These are phyloP conservation scores for Podarcis siculus DNA, from an alignment of 2,797 vertebrate genomes.

Conservation along the genomic window DNA sequence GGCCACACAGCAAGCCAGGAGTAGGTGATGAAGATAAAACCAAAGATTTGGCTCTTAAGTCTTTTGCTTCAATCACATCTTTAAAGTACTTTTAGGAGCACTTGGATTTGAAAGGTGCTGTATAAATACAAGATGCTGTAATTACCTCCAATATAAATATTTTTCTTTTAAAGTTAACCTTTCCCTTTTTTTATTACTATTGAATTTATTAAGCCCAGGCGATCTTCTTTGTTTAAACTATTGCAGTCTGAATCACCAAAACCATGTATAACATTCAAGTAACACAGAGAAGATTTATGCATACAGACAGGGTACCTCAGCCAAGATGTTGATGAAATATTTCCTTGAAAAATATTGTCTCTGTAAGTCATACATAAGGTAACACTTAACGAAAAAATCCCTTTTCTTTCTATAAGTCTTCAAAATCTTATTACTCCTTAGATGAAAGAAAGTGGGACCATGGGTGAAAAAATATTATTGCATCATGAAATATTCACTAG, in stretches of 20 bases:
- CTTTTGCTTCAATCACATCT: slow-evolving; percentile 60
- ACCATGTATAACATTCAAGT: slow-evolving; percentile 40
- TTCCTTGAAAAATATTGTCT: slow-evolving; percentile 43
- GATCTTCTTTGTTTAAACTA: slow-evolving; percentile 68
- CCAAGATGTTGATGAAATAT: slow-evolving; percentile 38
- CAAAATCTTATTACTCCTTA: neutral
- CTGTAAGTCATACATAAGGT: slow-evolving; percentile 31
- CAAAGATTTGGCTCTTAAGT: slow-evolving; percentile 19
- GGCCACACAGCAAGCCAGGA: slow-evolving; percentile 57
- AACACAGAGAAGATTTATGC: slow-evolving; percentile 31
- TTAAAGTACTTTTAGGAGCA: slow-evolving; percentile 53
- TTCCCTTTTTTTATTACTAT: slow-evolving; percentile 64
- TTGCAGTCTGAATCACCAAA: slow-evolving; percentile 38
- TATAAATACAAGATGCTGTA: slow-evolving; percentile 53
- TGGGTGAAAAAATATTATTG: neutral
- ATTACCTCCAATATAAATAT: slow-evolving; percentile 72
- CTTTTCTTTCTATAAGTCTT: neutral
- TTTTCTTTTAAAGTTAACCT: slow-evolving; percentile 66
- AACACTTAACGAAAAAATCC: neutral
- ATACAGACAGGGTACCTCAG: slow-evolving; percentile 40
- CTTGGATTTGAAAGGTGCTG: slow-evolving; percentile 56
- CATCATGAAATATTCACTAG: neutral
- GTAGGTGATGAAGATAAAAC: slow-evolving; percentile 46
- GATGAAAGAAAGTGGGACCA: neutral
- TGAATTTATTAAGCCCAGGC: slow-evolving; percentile 69